Percentiles rank a stretch among this genome's conserved stretches.
These are phyloP conservation scores for Piezodorus guildinii DNA, from an alignment of 1,140 invertebrate species.

Conservation along the genomic window DNA sequence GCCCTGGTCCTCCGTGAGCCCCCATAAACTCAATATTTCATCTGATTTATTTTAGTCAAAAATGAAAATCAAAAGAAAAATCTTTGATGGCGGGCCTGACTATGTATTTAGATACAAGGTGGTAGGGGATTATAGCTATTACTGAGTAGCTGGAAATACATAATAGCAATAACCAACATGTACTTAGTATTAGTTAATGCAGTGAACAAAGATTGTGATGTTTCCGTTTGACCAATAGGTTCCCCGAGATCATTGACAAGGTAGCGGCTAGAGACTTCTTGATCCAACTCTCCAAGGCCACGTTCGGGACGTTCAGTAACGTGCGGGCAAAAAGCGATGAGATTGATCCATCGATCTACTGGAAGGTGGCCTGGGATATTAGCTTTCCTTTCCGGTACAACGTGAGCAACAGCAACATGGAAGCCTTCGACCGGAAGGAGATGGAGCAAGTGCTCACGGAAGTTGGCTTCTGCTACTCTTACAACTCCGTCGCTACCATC, in stretches of 20 bases:
- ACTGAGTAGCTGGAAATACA: too few species aligned
- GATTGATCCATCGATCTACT: background rate
- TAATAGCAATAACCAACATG: too few species aligned
- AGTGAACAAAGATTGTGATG: too few species aligned
- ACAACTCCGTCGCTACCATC: slow-evolving; percentile 47
- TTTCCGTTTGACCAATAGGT: background rate
- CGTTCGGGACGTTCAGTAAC: background rate
- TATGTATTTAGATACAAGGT: too few species aligned
- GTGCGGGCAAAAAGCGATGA: background rate
- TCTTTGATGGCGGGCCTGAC: too few species aligned
- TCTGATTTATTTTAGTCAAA: too few species aligned
- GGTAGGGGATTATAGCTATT: too few species aligned
- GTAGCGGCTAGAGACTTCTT: background rate
- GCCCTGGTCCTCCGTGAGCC: too few species aligned
- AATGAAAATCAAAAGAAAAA: too few species aligned
- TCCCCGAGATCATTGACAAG: background rate
- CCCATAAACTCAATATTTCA: too few species aligned
- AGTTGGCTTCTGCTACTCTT: slow-evolving; percentile 51
- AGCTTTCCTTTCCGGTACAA: slow-evolving; percentile 20
- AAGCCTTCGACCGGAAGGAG: slow-evolving; percentile 5
- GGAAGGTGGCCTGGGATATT: background rate
- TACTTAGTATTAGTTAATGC: too few species aligned
- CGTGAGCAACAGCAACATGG: slow-evolving; percentile 27
- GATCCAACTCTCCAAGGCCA: background rate
- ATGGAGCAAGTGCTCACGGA: slow-evolving; percentile 41